Percentiles rank a stretch among this genome's conserved stretches.
phyloP scores from a whole-genome alignment of 2,113 vertebrate genomes.

The Ancistrus triradiatus region DNA sequence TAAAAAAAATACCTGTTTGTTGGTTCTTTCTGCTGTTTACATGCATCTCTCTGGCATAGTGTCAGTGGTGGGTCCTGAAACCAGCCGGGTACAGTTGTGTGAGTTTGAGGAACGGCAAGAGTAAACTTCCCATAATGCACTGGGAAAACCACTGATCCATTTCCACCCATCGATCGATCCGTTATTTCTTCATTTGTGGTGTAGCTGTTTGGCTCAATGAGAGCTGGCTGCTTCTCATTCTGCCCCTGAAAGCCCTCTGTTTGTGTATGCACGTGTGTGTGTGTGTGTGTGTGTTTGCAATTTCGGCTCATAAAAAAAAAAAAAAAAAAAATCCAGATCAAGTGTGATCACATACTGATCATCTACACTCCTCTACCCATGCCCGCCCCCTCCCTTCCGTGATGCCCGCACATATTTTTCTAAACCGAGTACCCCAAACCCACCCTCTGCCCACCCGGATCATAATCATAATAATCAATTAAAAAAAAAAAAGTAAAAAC shows the following conservation, averaged over 20 bases:
- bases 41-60: slow-evolving; percentile 69
- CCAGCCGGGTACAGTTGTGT: slow-evolving; percentile 48
- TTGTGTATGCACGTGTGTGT: slow-evolving; percentile 9
- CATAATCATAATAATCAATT: slow-evolving; percentile 50
- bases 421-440: too few species aligned
- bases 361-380: slow-evolving; percentile 57
- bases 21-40: slow-evolving; percentile 55
- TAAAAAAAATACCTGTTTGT: slow-evolving; percentile 33
- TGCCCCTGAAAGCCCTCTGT: slow-evolving; percentile 70
- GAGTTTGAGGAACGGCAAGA: slow-evolving; percentile 36
- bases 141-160: slow-evolving; percentile 33
- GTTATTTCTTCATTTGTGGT: slow-evolving; percentile 40
- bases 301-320: slow-evolving; percentile 38
- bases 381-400: slow-evolving; percentile 41
- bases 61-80: slow-evolving; percentile 59
- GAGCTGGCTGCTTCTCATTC: slow-evolving; percentile 63
- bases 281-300: slow-evolving; percentile 11
- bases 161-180: slow-evolving; percentile 17
- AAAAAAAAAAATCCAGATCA: slow-evolving; percentile 44
- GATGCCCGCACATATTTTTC: slow-evolving; percentile 27
- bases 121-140: slow-evolving; percentile 50
- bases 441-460: background rate
- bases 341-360: slow-evolving; percentile 52
- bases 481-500: slow-evolving; percentile 74
- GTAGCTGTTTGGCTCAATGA: slow-evolving; percentile 58